Percentiles rank a stretch among this genome's conserved stretches.
Conservation (phyloP, 1,140 invertebrate genomes). For the Pentalonia nigronervosa region DNA sequence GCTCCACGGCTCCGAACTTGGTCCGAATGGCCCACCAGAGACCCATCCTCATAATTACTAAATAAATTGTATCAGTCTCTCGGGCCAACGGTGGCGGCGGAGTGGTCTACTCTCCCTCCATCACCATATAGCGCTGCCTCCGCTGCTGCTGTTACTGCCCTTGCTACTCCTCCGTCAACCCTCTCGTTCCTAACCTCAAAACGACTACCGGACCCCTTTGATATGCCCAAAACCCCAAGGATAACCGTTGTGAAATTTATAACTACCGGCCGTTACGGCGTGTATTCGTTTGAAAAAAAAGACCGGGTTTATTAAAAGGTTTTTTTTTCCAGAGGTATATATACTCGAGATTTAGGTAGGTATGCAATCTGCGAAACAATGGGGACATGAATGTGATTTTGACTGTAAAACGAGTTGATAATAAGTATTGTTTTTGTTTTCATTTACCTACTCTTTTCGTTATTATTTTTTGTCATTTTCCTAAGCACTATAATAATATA, state of each 20-base stretch:
- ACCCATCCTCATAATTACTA: slow-evolving; percentile 60
- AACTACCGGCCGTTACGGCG: slow-evolving; percentile 35
- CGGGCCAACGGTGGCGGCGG: slow-evolving; percentile 42
- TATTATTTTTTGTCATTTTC: neutral
- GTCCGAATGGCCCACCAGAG: slow-evolving; percentile 59
- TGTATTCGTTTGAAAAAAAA: slow-evolving; percentile 21
- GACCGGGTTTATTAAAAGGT: slow-evolving; percentile 45
- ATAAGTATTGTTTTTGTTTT: slow-evolving; percentile 11
- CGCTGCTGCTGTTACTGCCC: neutral
- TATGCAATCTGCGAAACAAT: neutral
- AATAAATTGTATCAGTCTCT: slow-evolving; percentile 60
- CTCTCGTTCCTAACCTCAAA: slow-evolving; percentile 51
- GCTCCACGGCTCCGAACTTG: slow-evolving; percentile 51
- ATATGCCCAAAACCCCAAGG: slow-evolving; percentile 47
- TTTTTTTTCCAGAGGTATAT: slow-evolving; percentile 31
- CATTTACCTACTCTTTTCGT: neutral
- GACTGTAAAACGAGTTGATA: neutral
- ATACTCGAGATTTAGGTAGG: neutral
- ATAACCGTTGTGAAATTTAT: slow-evolving; percentile 50
- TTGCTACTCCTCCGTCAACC: neutral
- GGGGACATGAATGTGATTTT: neutral
- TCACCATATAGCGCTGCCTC: neutral
- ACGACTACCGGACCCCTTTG: slow-evolving; percentile 51
- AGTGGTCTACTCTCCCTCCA: neutral
- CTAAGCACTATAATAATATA: neutral